A percentile compares a stretch with the other conserved stretches of the same genome.
Evolutionary conservation across 2,888 invertebrate genomes (phyloP).

Genomic region (Fissipunctia ypsillon): DNA sequence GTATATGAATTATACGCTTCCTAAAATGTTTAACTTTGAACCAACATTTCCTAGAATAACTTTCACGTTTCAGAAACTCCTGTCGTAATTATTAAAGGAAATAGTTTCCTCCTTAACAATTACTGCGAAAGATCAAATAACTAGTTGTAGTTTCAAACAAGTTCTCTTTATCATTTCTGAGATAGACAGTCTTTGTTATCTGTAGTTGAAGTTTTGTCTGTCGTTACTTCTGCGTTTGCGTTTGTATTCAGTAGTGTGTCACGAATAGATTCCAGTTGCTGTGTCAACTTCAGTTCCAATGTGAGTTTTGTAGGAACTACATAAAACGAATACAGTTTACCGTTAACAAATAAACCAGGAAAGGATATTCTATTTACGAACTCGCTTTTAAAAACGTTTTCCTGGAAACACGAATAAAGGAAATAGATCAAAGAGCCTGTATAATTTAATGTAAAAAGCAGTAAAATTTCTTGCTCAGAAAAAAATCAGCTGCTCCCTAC

Average conservation of each 20-base stretch:
- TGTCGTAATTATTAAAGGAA: conserved; percentile 19
- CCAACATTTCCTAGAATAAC: conserved; percentile 8
- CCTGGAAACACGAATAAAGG: conserved; percentile 26
- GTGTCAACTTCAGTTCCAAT: conserved; percentile 24
- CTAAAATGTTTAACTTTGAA: not conserved
- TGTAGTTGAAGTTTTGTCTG: conserved; percentile 27
- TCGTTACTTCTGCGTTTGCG: conserved; percentile 19
- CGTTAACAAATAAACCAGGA: conserved; percentile 35
- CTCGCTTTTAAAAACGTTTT: conserved; percentile 43
- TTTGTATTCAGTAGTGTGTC: conserved; percentile 31
- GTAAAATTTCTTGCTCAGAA: conserved; percentile 10
- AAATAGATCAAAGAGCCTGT: conserved; percentile 59
- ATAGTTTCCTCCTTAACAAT: conserved; percentile 31
- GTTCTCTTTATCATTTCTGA: conserved; percentile 28
- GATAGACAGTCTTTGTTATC: conserved; percentile 28
- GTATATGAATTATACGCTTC: not conserved
- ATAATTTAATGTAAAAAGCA: conserved; percentile 24
- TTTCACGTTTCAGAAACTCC: conserved; percentile 24
- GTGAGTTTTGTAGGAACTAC: conserved; percentile 30
- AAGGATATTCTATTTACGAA: conserved; percentile 54
- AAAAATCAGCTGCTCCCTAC: too few relatives aligned
- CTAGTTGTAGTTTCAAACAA: conserved; percentile 25
- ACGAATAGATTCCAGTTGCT: conserved; percentile 16
- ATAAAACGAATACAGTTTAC: conserved; percentile 29
- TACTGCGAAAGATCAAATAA: conserved; percentile 40